Conservation (phyloP, 2,113 vertebrate genomes). For the Rissa tridactyla region DNA sequence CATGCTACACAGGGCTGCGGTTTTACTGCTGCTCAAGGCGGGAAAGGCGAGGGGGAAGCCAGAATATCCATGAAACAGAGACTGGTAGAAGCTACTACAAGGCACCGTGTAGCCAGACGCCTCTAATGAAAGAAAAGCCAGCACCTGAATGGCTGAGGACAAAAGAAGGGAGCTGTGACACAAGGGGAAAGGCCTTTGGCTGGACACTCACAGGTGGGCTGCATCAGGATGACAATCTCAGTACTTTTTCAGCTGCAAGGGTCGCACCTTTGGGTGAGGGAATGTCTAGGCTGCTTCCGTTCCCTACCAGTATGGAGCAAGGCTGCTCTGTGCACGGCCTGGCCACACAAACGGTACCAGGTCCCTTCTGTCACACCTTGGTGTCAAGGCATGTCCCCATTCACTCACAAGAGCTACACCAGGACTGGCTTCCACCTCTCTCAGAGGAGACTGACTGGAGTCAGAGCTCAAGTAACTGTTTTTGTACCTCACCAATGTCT, state of each 20-base stretch:
- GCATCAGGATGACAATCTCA: neutral
- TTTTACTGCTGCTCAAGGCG: neutral
- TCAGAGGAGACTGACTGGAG: neutral
- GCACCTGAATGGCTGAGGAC: neutral
- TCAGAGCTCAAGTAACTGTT: neutral
- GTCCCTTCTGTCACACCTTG: neutral
- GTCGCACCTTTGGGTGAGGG: neutral
- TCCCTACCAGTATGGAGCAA: neutral
- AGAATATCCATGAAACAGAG: neutral
- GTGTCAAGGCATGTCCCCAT: accelerated
- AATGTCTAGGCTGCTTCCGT: neutral
- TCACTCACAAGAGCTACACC: neutral
- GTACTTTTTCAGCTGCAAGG: neutral
- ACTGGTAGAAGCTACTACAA: neutral
- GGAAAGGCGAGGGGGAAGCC: neutral
- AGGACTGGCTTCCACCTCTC: neutral
- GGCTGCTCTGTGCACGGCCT: neutral
- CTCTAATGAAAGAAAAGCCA: neutral
- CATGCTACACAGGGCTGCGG: neutral
- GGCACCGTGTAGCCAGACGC: neutral
- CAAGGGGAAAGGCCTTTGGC: neutral
- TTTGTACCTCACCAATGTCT: accelerated
- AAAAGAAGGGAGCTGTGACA: neutral
- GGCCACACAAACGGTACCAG: neutral
- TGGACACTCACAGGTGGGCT: neutral